phyloP scores from a whole-genome alignment of 2,113 vertebrate genomes.

The Parotia lawesii region DNA sequence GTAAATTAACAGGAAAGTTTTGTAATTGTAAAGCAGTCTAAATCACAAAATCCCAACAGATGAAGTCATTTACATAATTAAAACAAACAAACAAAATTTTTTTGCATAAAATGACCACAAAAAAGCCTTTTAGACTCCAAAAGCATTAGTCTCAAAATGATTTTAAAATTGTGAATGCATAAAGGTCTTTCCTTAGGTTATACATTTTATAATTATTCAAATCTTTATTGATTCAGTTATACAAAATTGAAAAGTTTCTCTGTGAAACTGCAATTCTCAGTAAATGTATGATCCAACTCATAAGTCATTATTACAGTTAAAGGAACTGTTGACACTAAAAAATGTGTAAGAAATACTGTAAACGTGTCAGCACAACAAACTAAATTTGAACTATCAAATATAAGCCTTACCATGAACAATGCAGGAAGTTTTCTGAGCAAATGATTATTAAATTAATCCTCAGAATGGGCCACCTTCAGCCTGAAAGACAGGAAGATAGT shows the following conservation, averaged over 20 bases:
- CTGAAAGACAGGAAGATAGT: conserved; percentile 60
- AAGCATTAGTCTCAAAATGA: background rate
- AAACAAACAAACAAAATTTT: background rate
- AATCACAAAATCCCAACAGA: background rate
- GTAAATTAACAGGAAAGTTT: background rate
- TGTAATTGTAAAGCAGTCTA: background rate
- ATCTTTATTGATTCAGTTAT: background rate
- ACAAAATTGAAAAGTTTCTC: background rate
- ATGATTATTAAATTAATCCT: conserved; percentile 55
- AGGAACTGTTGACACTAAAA: background rate
- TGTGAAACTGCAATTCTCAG: background rate
- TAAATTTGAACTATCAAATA: background rate
- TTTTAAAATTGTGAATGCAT: background rate
- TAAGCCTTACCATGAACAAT: conserved; percentile 78
- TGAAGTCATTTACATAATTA: background rate
- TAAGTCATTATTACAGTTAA: background rate
- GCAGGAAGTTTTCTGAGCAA: conserved; percentile 68
- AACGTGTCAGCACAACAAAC: background rate
- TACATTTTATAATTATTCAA: background rate
- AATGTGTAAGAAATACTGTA: background rate
- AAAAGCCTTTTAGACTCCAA: background rate
- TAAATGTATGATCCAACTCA: background rate
- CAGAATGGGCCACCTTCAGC: conserved; percentile 43
- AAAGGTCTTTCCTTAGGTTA: background rate
- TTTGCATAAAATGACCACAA: background rate